These are phyloP conservation scores for Stomatorhinus walkeri DNA, from an alignment of 2,797 vertebrate species.

Conservation along the genomic window DNA sequence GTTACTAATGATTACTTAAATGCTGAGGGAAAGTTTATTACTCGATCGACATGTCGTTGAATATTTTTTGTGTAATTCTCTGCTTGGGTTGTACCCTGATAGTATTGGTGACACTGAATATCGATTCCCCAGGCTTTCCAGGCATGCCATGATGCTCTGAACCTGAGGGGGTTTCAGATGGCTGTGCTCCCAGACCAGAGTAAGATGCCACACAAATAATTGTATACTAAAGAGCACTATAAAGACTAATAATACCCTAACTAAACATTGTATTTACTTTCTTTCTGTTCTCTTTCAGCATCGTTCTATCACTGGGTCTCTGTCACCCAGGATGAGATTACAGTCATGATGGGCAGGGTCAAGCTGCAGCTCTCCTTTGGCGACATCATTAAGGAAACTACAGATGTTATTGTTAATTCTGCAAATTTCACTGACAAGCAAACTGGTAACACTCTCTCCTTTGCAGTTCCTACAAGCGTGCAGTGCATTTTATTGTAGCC, in stretches of 20 bases:
- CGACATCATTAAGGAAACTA: constrained; percentile 42
- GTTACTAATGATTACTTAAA: not conserved
- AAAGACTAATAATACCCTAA: not conserved
- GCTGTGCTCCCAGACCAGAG: constrained; percentile 35
- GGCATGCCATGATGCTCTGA: constrained; percentile 34
- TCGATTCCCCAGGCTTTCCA: constrained; percentile 40
- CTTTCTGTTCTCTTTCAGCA: constrained; percentile 22
- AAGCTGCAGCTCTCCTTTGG: constrained; percentile 42
- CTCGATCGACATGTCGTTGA: not conserved
- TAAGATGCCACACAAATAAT: constrained; percentile 15
- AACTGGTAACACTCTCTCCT: constrained; percentile 26
- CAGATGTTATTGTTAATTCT: constrained; percentile 53
- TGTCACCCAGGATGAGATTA: constrained; percentile 29
- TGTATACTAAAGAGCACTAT: not conserved
- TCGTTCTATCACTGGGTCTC: constrained; percentile 45
- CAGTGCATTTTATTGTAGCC: not conserved
- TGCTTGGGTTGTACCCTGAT: not conserved
- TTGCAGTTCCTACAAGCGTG: not conserved
- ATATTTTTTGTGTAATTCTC: not conserved
- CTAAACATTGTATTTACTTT: not conserved
- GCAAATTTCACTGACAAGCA: constrained; percentile 37
- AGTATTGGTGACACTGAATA: not conserved
- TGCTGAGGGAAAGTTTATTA: not conserved
- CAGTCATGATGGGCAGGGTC: constrained; percentile 42
- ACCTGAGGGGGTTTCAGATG: constrained; percentile 42